phyloP scores from a whole-genome alignment of 1,140 invertebrate species.

The Drosophila kurseongensis region DNA sequence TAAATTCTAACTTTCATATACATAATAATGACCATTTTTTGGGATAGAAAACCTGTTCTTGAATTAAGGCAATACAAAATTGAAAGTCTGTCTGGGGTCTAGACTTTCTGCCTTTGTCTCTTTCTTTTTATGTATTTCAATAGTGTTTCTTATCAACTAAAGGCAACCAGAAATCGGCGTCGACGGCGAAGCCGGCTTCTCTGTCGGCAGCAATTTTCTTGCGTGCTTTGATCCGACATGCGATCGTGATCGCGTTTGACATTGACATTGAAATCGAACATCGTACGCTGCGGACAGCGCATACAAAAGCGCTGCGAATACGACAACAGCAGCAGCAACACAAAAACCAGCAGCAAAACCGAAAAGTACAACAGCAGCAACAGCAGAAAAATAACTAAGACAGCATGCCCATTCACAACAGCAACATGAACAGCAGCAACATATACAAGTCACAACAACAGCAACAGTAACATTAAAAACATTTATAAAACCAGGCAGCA shows the following conservation, averaged over 20 bases:
- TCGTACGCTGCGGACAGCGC: conserved; percentile 16
- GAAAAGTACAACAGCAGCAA: not conserved
- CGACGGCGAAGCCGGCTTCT: conserved; percentile 1
- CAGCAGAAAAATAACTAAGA: not conserved
- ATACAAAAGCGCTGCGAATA: conserved; percentile 36
- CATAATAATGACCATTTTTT: not conserved
- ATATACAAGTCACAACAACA: not conserved
- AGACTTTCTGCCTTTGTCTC: conserved; percentile 11
- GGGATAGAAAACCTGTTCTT: conserved; percentile 13
- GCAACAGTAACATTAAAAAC: not conserved
- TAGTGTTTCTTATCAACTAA: conserved; percentile 28
- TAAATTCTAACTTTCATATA: conserved; percentile 1
- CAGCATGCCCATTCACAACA: conserved; percentile 1
- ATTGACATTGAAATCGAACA: conserved; percentile 73
- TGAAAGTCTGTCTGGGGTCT: conserved; percentile 23
- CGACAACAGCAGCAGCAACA: conserved; percentile 1
- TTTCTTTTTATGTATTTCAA: not conserved
- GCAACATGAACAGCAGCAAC: not conserved
- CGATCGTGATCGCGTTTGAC: conserved; percentile 71
- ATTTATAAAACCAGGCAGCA: not conserved
- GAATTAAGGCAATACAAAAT: conserved; percentile 6
- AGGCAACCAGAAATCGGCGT: conserved; percentile 23
- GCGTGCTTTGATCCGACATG: conserved; percentile 57
- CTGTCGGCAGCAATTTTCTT: conserved; percentile 47
- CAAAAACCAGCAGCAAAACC: conserved; percentile 7